Percentiles rank a stretch among this genome's conserved stretches.
Evolutionary conservation across 2,113 vertebrate genomes (phyloP).

Genomic region (Machaerirhynchus nigripectus): DNA sequence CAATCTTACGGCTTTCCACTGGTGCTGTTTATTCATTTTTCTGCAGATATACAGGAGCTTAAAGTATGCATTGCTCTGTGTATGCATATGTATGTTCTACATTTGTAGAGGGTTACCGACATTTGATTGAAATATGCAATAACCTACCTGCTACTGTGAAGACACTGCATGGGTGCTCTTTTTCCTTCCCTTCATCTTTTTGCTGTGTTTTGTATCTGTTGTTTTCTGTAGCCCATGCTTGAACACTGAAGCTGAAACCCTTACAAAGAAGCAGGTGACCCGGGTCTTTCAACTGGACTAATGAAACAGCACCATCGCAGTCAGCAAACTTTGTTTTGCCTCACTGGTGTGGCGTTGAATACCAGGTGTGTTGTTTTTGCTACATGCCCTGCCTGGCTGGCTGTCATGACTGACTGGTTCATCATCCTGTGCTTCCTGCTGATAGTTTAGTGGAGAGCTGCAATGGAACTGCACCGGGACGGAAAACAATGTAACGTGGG

Average conservation of each 20-base stretch:
- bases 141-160: not conserved
- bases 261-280: not conserved
- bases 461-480: accelerated
- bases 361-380: not conserved
- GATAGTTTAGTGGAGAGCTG: not conserved
- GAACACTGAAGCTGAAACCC: not conserved
- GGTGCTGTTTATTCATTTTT: not conserved
- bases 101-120: not conserved
- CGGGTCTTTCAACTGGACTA: not conserved
- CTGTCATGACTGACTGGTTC: not conserved
- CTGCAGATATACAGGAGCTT: not conserved
- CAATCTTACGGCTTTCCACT: not conserved
- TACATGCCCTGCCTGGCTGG: accelerated
- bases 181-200: not conserved
- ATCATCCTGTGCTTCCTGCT: not conserved
- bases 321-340: not conserved
- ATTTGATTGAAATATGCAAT: not conserved
- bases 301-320: not conserved
- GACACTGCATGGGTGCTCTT: not conserved
- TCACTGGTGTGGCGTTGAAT: accelerated
- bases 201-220: not conserved
- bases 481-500: not conserved
- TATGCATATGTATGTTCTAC: not conserved
- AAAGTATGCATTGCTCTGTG: not conserved
- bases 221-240: not conserved